These are phyloP conservation scores for Pitta sordida DNA, from an alignment of 2,113 vertebrate genomes.

Conservation along the genomic window DNA sequence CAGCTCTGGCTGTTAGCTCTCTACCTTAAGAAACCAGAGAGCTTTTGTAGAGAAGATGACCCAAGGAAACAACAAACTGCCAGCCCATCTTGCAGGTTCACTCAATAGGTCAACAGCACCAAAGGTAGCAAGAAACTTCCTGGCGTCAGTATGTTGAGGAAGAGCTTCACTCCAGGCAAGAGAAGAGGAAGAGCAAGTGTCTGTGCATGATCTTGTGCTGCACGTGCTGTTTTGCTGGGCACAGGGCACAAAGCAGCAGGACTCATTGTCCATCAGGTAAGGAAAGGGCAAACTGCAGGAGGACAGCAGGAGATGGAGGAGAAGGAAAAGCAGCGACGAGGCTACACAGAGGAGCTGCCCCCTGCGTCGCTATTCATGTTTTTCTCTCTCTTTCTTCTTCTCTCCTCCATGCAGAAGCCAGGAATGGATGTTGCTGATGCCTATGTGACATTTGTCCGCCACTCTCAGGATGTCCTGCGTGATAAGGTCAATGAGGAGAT, in stretches of 20 bases:
- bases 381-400: constrained; percentile 59
- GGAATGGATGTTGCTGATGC: constrained; percentile 98
- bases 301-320: not conserved
- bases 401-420: constrained; percentile 84
- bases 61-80: not conserved
- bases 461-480: constrained; percentile 98
- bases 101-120: not conserved
- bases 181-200: not conserved
- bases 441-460: constrained; percentile 97
- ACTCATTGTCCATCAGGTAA: not conserved
- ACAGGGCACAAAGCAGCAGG: not conserved
- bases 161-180: not conserved
- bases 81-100: not conserved
- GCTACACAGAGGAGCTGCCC: not conserved
- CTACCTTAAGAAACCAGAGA: not conserved
- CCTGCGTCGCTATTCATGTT: not conserved
- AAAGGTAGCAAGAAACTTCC: constrained; percentile 4
- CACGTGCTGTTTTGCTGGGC: not conserved
- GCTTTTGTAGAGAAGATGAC: not conserved
- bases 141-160: not conserved
- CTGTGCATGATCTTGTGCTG: not conserved
- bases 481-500: constrained; percentile 99
- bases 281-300: not conserved
- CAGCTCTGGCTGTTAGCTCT: not conserved
- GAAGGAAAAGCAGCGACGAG: not conserved